Evolutionary conservation across 1,140 invertebrate genomes (phyloP).

Genomic region (Oscheius sp.): DNA sequence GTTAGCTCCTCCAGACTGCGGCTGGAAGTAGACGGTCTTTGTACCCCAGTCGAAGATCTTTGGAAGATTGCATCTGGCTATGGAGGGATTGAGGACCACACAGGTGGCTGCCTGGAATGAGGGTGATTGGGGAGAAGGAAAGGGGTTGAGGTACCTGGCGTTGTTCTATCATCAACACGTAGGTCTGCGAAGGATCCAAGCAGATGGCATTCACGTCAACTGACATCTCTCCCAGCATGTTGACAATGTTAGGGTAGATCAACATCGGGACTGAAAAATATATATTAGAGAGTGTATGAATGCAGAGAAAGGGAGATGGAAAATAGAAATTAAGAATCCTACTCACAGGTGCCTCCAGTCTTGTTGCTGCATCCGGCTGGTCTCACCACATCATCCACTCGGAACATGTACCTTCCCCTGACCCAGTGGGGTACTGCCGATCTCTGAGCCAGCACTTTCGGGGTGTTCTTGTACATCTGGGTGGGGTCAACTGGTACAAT

Average conservation of each 20-base stretch:
- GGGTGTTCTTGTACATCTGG: slow-evolving; percentile 59
- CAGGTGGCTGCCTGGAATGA: slow-evolving; percentile 49
- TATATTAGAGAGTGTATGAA: slow-evolving; percentile 11
- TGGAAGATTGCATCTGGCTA: slow-evolving; percentile 55
- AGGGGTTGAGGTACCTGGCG: slow-evolving; percentile 36
- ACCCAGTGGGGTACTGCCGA: slow-evolving; percentile 60
- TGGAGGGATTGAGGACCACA: slow-evolving; percentile 53
- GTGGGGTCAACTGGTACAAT: slow-evolving; percentile 59
- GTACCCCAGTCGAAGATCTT: slow-evolving; percentile 61
- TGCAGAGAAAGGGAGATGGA: slow-evolving; percentile 5
- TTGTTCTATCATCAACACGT: slow-evolving; percentile 61
- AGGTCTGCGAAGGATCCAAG: slow-evolving; percentile 56
- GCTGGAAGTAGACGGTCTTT: slow-evolving; percentile 60
- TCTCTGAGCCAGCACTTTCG: slow-evolving; percentile 56
- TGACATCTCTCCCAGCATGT: slow-evolving; percentile 61
- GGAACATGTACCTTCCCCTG: slow-evolving; percentile 60
- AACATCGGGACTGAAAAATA: slow-evolving; percentile 52
- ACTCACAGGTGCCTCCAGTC: slow-evolving; percentile 56
- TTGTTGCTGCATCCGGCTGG: slow-evolving; percentile 60
- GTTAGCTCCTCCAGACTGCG: slow-evolving; percentile 52
- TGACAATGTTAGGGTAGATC: slow-evolving; percentile 61
- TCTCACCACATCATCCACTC: slow-evolving; percentile 59
- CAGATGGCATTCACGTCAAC: slow-evolving; percentile 59
- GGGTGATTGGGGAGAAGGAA: slow-evolving; percentile 11
- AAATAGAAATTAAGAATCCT: neutral